Evolutionary conservation across 1,140 invertebrate species (phyloP).

Genomic region (Drosophila triauraria): DNA sequence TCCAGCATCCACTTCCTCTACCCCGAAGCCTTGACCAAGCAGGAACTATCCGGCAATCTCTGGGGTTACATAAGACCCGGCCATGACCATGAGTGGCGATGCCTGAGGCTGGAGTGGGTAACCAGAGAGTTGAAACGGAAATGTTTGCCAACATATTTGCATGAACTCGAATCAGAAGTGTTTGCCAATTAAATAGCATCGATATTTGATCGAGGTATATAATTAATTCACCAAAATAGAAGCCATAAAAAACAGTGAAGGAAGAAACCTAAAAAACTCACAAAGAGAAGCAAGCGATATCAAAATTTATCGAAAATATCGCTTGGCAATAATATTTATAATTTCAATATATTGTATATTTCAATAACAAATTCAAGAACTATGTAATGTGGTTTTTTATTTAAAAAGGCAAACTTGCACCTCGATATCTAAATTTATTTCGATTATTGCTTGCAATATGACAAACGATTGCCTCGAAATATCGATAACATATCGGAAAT

Average conservation of each 20-base stretch:
- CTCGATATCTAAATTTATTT: no score
- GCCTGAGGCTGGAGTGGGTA: background rate
- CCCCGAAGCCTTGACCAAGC: constrained; percentile 36
- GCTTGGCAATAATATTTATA: background rate
- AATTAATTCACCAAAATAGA: background rate
- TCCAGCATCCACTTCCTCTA: constrained; percentile 8
- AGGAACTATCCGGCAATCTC: constrained; percentile 20
- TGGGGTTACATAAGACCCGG: constrained; percentile 36
- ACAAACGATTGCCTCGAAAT: no score
- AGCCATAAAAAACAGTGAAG: background rate
- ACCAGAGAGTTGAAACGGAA: background rate
- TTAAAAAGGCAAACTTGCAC: no score
- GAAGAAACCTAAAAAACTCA: background rate
- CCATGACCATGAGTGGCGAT: constrained; percentile 43
- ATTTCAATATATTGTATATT: no score
- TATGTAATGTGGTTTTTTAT: no score
- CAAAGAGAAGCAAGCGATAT: background rate
- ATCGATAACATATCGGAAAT: no score
- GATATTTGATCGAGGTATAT: background rate
- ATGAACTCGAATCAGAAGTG: constrained; percentile 26
- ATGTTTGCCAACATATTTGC: constrained; percentile 27
- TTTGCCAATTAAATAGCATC: constrained; percentile 12
- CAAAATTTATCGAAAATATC: background rate
- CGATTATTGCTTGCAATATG: no score
- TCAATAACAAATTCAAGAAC: no score